A percentile compares a stretch with the other conserved stretches of the same genome.
Evolutionary conservation across 2,113 vertebrate species (phyloP).

Genomic region (Oplegnathus fasciatus): DNA sequence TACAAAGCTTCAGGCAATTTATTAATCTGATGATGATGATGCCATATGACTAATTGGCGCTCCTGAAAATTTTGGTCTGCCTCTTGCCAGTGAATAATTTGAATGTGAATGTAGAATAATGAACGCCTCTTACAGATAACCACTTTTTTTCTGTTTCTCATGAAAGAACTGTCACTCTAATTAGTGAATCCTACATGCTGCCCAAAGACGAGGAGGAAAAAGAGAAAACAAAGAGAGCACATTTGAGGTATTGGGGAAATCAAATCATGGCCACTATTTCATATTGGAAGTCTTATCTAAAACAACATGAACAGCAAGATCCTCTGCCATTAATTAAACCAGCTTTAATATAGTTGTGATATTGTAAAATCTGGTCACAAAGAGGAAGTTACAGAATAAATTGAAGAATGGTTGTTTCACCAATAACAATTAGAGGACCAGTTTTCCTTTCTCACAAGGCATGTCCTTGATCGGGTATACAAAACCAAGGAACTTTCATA

Average conservation of each 20-base stretch:
- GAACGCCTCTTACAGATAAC: conserved; percentile 5
- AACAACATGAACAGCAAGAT: not conserved
- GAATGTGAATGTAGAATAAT: conserved; percentile 18
- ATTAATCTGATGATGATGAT: conserved; percentile 29
- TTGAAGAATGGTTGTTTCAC: not conserved
- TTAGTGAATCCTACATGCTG: conserved; percentile 1
- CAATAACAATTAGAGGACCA: not conserved
- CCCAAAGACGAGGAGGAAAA: not conserved
- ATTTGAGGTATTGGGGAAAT: not conserved
- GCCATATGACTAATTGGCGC: conserved; percentile 42
- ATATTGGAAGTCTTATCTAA: not conserved
- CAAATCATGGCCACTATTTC: not conserved
- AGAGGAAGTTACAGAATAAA: no score
- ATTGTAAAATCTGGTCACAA: no score
- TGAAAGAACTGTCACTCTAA: conserved; percentile 9
- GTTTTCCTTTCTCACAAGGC: not conserved
- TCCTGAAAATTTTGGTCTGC: conserved; percentile 20
- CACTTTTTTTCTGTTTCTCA: not conserved
- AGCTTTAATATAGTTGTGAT: not conserved
- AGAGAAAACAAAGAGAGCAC: not conserved
- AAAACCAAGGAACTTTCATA: not conserved
- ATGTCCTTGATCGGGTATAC: not conserved
- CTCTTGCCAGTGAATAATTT: conserved; percentile 30
- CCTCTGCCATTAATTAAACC: not conserved
- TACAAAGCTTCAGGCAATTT: conserved; percentile 15